Percentiles rank a stretch among this genome's conserved stretches.
Evolutionary conservation across 2,797 vertebrate genomes (phyloP).

Genomic region (Danio kyathit): DNA sequence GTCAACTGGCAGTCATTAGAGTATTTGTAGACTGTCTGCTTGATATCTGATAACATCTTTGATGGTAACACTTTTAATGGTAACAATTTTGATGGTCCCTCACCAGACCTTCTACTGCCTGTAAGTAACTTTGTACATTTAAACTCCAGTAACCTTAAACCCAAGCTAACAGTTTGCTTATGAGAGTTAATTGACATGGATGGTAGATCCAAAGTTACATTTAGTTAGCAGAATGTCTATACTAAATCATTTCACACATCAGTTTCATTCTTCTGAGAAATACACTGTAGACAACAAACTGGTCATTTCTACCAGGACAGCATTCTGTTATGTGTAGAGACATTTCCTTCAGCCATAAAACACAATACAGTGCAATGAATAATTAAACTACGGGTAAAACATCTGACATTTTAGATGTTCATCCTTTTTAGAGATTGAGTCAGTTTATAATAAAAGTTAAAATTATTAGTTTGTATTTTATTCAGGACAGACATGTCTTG

Average conservation of each 20-base stretch:
- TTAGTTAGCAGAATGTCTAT: neutral
- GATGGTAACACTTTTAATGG: too few relatives aligned
- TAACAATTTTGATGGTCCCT: too few relatives aligned
- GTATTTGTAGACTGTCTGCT: too few relatives aligned
- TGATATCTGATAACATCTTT: too few relatives aligned
- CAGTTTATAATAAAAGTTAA: neutral
- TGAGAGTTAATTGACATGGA: too few relatives aligned
- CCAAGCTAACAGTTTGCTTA: too few relatives aligned
- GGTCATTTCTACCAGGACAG: neutral
- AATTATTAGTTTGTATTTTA: neutral
- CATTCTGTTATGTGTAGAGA: neutral
- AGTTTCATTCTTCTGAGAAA: neutral
- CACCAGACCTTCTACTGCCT: too few relatives aligned
- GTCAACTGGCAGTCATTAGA: too few relatives aligned
- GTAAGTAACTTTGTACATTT: too few relatives aligned
- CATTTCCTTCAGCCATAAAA: neutral
- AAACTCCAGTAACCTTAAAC: too few relatives aligned
- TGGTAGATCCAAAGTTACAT: too few relatives aligned
- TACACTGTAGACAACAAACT: neutral
- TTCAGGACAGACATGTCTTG: neutral
- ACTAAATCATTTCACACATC: neutral
- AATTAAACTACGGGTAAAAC: conserved; percentile 4
- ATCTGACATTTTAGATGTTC: neutral
- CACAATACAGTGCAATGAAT: neutral
- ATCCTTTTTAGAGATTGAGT: neutral